Evolutionary conservation across 2,113 vertebrate genomes (phyloP).

Genomic region (Tragelaphus strepsiceros): DNA sequence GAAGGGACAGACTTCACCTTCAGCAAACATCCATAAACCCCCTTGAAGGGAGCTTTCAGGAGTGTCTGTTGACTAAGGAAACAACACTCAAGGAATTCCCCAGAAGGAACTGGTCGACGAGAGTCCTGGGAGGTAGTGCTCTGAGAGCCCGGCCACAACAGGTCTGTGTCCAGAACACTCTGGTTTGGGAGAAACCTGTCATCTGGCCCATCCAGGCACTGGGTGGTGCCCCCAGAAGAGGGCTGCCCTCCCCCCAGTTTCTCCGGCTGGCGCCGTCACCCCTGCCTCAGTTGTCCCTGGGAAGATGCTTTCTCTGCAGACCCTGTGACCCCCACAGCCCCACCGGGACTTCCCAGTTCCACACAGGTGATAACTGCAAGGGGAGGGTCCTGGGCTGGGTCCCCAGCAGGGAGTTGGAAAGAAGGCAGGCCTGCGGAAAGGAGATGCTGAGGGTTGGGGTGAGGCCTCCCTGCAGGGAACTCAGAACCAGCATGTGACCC

Average conservation of each 20-base stretch:
- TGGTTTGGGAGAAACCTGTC: neutral
- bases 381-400: neutral
- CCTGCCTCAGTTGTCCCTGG: neutral
- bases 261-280: neutral
- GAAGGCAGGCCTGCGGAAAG: neutral
- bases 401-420: neutral
- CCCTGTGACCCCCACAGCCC: too few relatives aligned
- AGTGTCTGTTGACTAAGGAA: neutral
- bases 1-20: neutral
- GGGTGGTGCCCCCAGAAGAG: rapidly evolving
- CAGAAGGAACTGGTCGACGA: neutral
- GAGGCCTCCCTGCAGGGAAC: neutral
- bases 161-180: neutral
- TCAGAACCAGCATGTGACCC: neutral
- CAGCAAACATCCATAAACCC: neutral
- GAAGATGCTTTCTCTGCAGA: neutral
- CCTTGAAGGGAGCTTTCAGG: neutral
- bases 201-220: rapidly evolving
- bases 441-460: rapidly evolving
- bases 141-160: neutral
- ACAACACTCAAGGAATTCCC: neutral
- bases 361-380: neutral
- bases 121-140: neutral
- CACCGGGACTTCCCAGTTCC: neutral
- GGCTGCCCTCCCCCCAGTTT: too few relatives aligned